Evolutionary conservation across 1,140 invertebrate species (phyloP).

Genomic region (Drosophila varians): DNA sequence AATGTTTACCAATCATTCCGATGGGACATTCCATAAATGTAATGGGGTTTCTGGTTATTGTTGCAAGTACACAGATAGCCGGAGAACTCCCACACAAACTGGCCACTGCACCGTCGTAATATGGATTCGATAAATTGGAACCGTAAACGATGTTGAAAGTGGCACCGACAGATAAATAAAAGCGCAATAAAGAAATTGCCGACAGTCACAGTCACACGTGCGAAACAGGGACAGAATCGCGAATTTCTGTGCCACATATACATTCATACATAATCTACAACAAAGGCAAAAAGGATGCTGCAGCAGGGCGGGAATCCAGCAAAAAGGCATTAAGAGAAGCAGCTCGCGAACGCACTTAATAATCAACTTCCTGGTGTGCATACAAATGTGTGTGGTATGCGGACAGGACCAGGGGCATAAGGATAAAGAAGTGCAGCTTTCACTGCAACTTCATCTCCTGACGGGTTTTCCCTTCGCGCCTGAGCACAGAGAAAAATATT

Average conservation of each 20-base stretch:
- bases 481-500: slow-evolving; percentile 9
- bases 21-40: neutral
- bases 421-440: neutral
- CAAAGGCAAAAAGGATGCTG: slow-evolving; percentile 31
- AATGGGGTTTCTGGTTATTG: neutral
- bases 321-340: slow-evolving; percentile 51
- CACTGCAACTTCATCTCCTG: neutral
- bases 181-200: slow-evolving; percentile 72
- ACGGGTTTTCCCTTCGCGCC: neutral
- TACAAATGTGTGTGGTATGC: slow-evolving; percentile 21
- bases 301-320: slow-evolving; percentile 42
- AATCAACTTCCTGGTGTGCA: slow-evolving; percentile 63
- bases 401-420: neutral
- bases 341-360: slow-evolving; percentile 53
- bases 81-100: neutral
- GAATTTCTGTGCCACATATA: neutral
- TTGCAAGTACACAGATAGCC: neutral
- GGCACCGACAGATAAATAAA: slow-evolving; percentile 67
- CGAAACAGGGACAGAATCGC: slow-evolving; percentile 29
- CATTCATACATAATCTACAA: slow-evolving; percentile 12
- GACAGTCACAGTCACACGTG: slow-evolving; percentile 20
- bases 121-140: slow-evolving; percentile 60
- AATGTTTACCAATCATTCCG: neutral
- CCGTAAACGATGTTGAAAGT: slow-evolving; percentile 59
- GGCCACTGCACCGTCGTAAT: slow-evolving; percentile 1